Evolutionary conservation across 2,888 invertebrate species (phyloP).

Genomic region (Rhingia campestris): DNA sequence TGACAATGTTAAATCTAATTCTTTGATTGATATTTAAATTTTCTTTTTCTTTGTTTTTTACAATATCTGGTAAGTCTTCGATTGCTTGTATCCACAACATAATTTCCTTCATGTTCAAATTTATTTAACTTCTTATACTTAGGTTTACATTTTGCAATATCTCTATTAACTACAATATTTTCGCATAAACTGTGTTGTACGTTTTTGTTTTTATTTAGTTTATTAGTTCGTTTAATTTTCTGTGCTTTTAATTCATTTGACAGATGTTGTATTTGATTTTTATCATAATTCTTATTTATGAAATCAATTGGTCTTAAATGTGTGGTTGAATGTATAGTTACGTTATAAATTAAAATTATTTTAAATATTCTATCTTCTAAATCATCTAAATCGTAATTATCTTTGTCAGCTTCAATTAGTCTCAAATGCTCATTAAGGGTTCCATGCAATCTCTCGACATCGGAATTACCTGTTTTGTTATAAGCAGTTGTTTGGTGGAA

Average conservation of each 20-base stretch:
- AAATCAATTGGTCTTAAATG: slow-evolving; percentile 10
- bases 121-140: slow-evolving; percentile 28
- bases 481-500: slow-evolving; percentile 21
- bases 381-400: slow-evolving; percentile 2
- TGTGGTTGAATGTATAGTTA: slow-evolving; percentile 18
- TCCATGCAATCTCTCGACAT: slow-evolving; percentile 25
- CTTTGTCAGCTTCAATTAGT: slow-evolving; percentile 1
- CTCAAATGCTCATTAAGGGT: slow-evolving; percentile 31
- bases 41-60: slow-evolving; percentile 19
- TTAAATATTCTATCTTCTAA: slow-evolving; percentile 13
- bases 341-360: slow-evolving; percentile 10
- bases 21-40: slow-evolving; percentile 12
- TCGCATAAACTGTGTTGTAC: background rate
- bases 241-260: background rate
- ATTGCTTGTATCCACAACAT: slow-evolving; percentile 24
- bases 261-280: background rate
- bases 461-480: slow-evolving; percentile 28
- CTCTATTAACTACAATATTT: slow-evolving; percentile 34
- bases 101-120: slow-evolving; percentile 19
- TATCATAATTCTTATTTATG: slow-evolving; percentile 22
- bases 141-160: slow-evolving; percentile 15
- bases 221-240: background rate
- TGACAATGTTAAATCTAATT: background rate
- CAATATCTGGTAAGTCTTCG: slow-evolving; percentile 16
- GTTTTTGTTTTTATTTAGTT: background rate